Evolutionary conservation across 2,888 invertebrate genomes (phyloP).

Genomic region (Neelides folsomi): DNA sequence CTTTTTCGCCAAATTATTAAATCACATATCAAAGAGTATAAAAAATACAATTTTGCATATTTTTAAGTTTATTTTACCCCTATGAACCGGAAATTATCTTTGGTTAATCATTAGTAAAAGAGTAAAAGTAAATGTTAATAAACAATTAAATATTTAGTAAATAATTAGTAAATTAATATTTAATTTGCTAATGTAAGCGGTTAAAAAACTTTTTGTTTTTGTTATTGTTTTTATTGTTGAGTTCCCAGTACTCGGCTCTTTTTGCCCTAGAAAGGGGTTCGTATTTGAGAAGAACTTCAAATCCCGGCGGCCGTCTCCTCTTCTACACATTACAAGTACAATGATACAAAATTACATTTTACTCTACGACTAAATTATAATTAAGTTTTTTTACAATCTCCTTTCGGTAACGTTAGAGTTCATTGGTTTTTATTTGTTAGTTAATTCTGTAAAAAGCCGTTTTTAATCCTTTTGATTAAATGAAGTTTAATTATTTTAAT

Average conservation of each 20-base stretch:
- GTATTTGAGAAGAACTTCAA: constrained; percentile 38
- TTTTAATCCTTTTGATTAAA: constrained; percentile 1
- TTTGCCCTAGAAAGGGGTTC: constrained; percentile 24
- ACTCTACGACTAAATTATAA: neutral
- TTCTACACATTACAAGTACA: constrained; percentile 42
- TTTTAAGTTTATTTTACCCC: too few relatives aligned
- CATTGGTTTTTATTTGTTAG: constrained; percentile 2
- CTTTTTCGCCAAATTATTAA: too few relatives aligned
- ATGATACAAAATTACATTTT: too few relatives aligned
- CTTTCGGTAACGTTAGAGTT: neutral
- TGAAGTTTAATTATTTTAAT: neutral
- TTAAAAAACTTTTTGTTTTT: too few relatives aligned
- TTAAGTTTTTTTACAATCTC: neutral
- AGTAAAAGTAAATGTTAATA: too few relatives aligned
- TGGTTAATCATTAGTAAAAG: too few relatives aligned
- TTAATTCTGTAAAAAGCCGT: neutral
- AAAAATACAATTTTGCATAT: too few relatives aligned
- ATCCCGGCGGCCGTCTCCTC: constrained; percentile 54
- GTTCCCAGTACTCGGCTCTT: constrained; percentile 22
- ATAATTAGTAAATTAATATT: too few relatives aligned
- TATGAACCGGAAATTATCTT: too few relatives aligned
- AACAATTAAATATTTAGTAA: too few relatives aligned
- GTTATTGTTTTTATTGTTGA: constrained; percentile 2
- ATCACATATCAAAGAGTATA: too few relatives aligned
- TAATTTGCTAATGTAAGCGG: too few relatives aligned